Percentiles rank a stretch among this genome's conserved stretches.
Evolutionary conservation across 2,113 vertebrate species (phyloP).

Genomic region (Chloroceryle aenea): DNA sequence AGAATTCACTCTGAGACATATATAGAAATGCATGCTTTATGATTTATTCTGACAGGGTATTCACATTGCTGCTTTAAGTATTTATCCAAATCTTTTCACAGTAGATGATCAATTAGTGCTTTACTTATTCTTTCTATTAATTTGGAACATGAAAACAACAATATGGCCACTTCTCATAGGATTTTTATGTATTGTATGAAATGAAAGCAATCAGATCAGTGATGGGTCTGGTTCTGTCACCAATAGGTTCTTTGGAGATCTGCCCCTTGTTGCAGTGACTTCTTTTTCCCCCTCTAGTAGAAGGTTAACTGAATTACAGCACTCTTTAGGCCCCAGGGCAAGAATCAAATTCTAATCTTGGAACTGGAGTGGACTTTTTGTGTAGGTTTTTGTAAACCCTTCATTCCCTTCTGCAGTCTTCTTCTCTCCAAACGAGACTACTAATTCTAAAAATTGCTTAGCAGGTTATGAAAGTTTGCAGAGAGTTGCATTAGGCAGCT

Average conservation of each 20-base stretch:
- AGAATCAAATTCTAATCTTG: background rate
- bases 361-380: background rate
- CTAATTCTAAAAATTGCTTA: background rate
- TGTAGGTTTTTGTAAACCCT: background rate
- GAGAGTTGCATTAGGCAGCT: background rate
- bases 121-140: constrained; percentile 21
- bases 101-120: constrained; percentile 12
- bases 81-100: constrained; percentile 19
- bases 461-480: background rate
- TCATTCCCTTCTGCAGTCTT: background rate
- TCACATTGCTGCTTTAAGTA: constrained; percentile 29
- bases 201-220: background rate
- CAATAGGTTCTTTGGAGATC: background rate
- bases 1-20: background rate
- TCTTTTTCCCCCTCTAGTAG: background rate
- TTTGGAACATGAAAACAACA: background rate
- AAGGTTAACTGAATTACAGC: background rate
- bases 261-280: background rate
- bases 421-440: background rate
- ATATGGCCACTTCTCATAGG: background rate
- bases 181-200: background rate
- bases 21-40: background rate
- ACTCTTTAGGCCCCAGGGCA: background rate
- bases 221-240: background rate
- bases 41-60: constrained; percentile 49